Base-by-base conservation (phyloP, 1,140 invertebrate species). In the Drepana arcuata region DNA sequence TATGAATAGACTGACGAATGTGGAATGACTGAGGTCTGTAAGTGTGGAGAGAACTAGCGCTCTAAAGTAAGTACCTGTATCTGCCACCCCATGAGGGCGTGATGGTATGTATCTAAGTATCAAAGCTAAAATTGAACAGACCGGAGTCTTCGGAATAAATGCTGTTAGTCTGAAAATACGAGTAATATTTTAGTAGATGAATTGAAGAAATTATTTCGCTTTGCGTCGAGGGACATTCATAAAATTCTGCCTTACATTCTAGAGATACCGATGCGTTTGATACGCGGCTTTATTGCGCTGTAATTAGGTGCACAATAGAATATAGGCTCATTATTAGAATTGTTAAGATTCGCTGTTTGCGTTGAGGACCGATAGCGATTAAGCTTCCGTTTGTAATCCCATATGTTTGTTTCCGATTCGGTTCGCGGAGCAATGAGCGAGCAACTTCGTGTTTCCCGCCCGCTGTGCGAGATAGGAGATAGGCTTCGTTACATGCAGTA, bases 151-250 rank as follows among this genome's bases (percentile, higher is more conserved):
- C n/a, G n/a, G n/a, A n/a, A n/a, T n/a, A n/a, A n/a, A n/a, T n/a
- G n/a, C n/a, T n/a, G n/a, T 69, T 66, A 69, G 56, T 66, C 46
- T 39, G 52, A 51, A 47, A 62, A 35, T 49, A 34, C 25, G 29
- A 39, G 56, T 48, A 61, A 66, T 66, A 64, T 66, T 69, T 66
- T 64, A 64, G 56, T 45, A 37, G 41, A 48, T 64, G 59, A 69
- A 69, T 64, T 38, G 59, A 48, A 59, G 59, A 65, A 61, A 63
- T 63, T 51, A 58, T 60, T 62, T 62, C 56, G 41, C 41, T 29
- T 55, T 35, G 43, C 33, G 31, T 41, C 46, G 18, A 30, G 33
- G 25, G 36, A 44, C 34, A 56, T 54, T 59, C 47, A 50, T 51
- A 41, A 55, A 59, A 54, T 48, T 27, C 34, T n/a, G n/a, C n/a